phyloP scores from a whole-genome alignment of 2,888 invertebrate species.

The Sesia apiformis region DNA sequence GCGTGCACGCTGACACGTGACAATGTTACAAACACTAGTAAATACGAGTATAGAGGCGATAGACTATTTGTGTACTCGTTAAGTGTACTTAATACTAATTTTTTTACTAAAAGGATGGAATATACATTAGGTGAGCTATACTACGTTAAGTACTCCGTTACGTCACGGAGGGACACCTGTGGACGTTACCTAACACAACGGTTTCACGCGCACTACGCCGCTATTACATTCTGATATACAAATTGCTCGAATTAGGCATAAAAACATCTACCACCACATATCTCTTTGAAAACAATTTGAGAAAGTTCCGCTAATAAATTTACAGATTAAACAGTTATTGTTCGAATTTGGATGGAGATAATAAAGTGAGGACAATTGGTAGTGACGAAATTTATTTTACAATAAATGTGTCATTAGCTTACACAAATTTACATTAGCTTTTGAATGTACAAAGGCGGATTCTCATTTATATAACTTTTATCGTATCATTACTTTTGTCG shows the following conservation, averaged over 20 bases:
- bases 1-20: constrained; percentile 44
- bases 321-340: constrained; percentile 45
- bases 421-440: too few relatives aligned
- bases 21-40: constrained; percentile 51
- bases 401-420: background rate
- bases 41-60: constrained; percentile 40
- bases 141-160: background rate
- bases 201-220: constrained; percentile 42
- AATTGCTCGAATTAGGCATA: constrained; percentile 27
- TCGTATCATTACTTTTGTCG: too few relatives aligned
- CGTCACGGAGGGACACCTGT: constrained; percentile 12
- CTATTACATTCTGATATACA: constrained; percentile 43
- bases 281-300: constrained; percentile 5
- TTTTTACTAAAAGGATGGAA: constrained; percentile 69
- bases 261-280: constrained; percentile 28
- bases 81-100: constrained; percentile 60
- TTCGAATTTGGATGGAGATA: constrained; percentile 69
- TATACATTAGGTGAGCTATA: constrained; percentile 69
- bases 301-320: constrained; percentile 22
- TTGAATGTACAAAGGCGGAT: too few relatives aligned
- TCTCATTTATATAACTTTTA: too few relatives aligned
- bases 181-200: constrained; percentile 37
- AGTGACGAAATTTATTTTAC: constrained; percentile 25
- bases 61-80: constrained; percentile 59
- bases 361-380: constrained; percentile 54